Conservation (phyloP, 2,113 vertebrate genomes). For the Podiceps cristatus region DNA sequence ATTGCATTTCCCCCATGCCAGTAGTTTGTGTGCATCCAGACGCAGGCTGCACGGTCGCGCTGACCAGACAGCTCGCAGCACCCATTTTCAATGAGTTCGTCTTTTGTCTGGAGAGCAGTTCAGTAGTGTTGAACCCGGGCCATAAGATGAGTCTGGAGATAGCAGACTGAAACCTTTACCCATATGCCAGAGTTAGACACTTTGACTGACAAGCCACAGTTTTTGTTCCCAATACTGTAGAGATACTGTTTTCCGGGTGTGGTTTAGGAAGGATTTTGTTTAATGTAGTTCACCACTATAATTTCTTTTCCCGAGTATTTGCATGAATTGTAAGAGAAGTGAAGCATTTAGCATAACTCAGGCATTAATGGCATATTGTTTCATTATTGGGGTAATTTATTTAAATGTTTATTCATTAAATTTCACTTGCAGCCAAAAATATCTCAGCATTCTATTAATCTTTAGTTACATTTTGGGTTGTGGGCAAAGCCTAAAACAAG, state of each 20-base stretch:
- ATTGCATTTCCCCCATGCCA: conserved; percentile 78
- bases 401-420: conserved; percentile 72
- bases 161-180: conserved; percentile 82
- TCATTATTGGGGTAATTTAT: conserved; percentile 66
- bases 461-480: conserved; percentile 55
- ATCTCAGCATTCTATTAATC: conserved; percentile 61
- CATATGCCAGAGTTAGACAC: conserved; percentile 81
- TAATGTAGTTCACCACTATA: conserved; percentile 63
- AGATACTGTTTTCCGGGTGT: conserved; percentile 52
- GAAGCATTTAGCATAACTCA: conserved; percentile 49
- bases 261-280: conserved; percentile 69
- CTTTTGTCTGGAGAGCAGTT: conserved; percentile 80
- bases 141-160: conserved; percentile 81
- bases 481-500: conserved; percentile 64
- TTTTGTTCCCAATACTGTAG: conserved; percentile 72
- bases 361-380: conserved; percentile 65
- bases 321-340: conserved; percentile 41
- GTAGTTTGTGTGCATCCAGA: conserved; percentile 82
- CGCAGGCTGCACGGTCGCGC: conserved; percentile 74
- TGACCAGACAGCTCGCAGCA: conserved; percentile 82
- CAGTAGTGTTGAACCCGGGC: conserved; percentile 77
- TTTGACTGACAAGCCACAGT: conserved; percentile 75
- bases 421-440: conserved; percentile 63
- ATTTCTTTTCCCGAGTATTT: conserved; percentile 54
- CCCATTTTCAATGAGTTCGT: conserved; percentile 80